Conservation (phyloP, 2,113 vertebrate genomes). For the Reinhardtius hippoglossoides region DNA sequence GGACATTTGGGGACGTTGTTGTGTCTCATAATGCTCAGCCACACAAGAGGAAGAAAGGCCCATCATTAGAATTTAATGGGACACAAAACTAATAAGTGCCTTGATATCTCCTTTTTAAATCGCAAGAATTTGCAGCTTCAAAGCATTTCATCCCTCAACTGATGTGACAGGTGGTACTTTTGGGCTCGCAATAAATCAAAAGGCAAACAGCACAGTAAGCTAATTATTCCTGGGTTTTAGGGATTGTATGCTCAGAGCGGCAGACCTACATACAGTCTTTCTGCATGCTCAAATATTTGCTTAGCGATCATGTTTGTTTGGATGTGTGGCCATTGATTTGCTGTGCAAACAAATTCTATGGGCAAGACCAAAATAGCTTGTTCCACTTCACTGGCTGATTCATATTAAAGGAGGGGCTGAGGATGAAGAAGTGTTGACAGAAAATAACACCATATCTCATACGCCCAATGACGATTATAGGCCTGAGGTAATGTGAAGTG, state of each 20-base stretch:
- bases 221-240: slow-evolving; percentile 75
- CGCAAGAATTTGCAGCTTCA: slow-evolving; percentile 39
- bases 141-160: slow-evolving; percentile 49
- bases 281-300: slow-evolving; percentile 79
- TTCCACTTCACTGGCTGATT: slow-evolving; percentile 57
- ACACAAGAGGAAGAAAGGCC: neutral
- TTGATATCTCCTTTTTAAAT: slow-evolving; percentile 48
- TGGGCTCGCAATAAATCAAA: slow-evolving; percentile 69
- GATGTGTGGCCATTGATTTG: slow-evolving; percentile 75
- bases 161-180: slow-evolving; percentile 71
- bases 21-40: neutral
- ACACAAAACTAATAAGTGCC: neutral
- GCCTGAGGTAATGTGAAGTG: slow-evolving; percentile 8
- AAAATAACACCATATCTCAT: slow-evolving; percentile 31
- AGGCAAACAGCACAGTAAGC: slow-evolving; percentile 70
- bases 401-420: slow-evolving; percentile 49
- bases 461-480: slow-evolving; percentile 15
- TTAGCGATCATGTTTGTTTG: slow-evolving; percentile 77
- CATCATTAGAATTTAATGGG: slow-evolving; percentile 7
- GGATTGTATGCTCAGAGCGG: slow-evolving; percentile 63
- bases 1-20: neutral
- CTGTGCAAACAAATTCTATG: slow-evolving; percentile 70
- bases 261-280: slow-evolving; percentile 63
- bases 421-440: slow-evolving; percentile 43
- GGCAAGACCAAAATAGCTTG: slow-evolving; percentile 60